Conservation (phyloP, 2,888 invertebrate genomes). For the Teinopalpus imperialis region DNA sequence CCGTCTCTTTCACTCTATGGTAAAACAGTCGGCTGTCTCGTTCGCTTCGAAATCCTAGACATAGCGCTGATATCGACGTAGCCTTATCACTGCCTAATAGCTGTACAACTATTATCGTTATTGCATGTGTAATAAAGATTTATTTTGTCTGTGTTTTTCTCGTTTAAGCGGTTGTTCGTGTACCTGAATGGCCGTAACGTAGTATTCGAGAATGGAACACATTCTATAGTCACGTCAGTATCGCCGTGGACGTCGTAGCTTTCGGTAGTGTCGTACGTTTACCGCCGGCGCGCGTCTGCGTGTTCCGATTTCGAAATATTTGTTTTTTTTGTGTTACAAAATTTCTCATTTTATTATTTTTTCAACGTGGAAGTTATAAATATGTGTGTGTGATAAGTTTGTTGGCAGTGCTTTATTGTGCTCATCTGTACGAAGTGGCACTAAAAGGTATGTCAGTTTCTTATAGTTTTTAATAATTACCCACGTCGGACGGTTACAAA, state of each 20-base stretch:
- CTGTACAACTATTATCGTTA: slow-evolving; percentile 48
- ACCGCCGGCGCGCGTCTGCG: slow-evolving; percentile 54
- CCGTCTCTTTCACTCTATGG: slow-evolving; percentile 44
- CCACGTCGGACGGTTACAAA: slow-evolving; percentile 52
- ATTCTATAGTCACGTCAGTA: slow-evolving; percentile 58
- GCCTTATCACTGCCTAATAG: slow-evolving; percentile 61
- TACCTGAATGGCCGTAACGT: slow-evolving; percentile 78
- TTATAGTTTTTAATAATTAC: slow-evolving; percentile 48
- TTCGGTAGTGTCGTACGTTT: slow-evolving; percentile 34
- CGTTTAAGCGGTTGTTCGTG: slow-evolving; percentile 65
- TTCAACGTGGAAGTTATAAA: slow-evolving; percentile 61
- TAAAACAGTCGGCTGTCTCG: slow-evolving; percentile 40
- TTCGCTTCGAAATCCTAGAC: slow-evolving; percentile 71
- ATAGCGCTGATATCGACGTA: slow-evolving; percentile 78
- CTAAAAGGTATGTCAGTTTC: slow-evolving; percentile 54
- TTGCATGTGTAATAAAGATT: slow-evolving; percentile 41
- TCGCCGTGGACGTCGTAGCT: slow-evolving; percentile 40
- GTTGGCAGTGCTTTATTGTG: slow-evolving; percentile 37
- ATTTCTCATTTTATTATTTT: slow-evolving; percentile 53
- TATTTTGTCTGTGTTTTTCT: slow-evolving; percentile 45
- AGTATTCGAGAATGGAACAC: slow-evolving; percentile 71
- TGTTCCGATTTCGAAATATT: slow-evolving; percentile 39
- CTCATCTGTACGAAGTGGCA: slow-evolving; percentile 31
- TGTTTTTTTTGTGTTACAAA: slow-evolving; percentile 22
- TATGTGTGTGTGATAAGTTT: slow-evolving; percentile 53